A percentile compares a stretch with the other conserved stretches of the same genome.
These are phyloP conservation scores for Lutjanus campechanus DNA, from an alignment of 2,797 vertebrate genomes.

Conservation along the genomic window DNA sequence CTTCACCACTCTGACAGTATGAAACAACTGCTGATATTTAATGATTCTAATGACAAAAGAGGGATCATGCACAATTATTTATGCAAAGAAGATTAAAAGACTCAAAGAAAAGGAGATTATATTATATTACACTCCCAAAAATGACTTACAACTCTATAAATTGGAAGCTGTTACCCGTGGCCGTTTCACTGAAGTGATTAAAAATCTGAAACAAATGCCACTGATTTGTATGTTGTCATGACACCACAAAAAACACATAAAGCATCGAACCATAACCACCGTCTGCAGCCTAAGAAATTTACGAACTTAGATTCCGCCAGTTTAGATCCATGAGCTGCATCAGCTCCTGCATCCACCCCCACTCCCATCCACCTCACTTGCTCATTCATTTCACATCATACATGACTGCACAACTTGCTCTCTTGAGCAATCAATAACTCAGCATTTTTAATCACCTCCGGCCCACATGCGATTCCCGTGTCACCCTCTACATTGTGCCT, in stretches of 20 bases:
- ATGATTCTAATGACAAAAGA: slow-evolving; percentile 1
- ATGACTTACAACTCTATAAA: slow-evolving; percentile 24
- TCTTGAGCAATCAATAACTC: slow-evolving; percentile 67
- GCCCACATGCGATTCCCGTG: slow-evolving; percentile 50
- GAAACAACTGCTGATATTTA: not conserved
- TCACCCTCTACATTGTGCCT: slow-evolving; percentile 36
- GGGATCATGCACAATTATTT: not conserved
- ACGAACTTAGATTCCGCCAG: slow-evolving; percentile 57
- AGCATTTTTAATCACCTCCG: slow-evolving; percentile 57
- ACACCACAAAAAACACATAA: slow-evolving; percentile 15
- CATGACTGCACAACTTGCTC: slow-evolving; percentile 77
- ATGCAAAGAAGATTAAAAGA: not conserved
- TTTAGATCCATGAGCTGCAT: slow-evolving; percentile 52
- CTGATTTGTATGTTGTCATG: slow-evolving; percentile 7
- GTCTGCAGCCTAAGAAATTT: slow-evolving; percentile 28
- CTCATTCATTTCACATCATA: slow-evolving; percentile 73
- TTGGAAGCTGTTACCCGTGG: not conserved
- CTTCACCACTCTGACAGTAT: slow-evolving; percentile 1
- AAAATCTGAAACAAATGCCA: slow-evolving; percentile 8
- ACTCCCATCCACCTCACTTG: slow-evolving; percentile 58
- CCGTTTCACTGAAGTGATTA: slow-evolving; percentile 8
- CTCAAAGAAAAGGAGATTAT: too few relatives aligned
- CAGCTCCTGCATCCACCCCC: slow-evolving; percentile 64
- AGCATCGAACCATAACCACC: slow-evolving; percentile 9
- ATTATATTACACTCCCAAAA: slow-evolving; percentile 8